Evolutionary conservation across 2,113 vertebrate species (phyloP).

Genomic region (Coptodon bakossiorum): DNA sequence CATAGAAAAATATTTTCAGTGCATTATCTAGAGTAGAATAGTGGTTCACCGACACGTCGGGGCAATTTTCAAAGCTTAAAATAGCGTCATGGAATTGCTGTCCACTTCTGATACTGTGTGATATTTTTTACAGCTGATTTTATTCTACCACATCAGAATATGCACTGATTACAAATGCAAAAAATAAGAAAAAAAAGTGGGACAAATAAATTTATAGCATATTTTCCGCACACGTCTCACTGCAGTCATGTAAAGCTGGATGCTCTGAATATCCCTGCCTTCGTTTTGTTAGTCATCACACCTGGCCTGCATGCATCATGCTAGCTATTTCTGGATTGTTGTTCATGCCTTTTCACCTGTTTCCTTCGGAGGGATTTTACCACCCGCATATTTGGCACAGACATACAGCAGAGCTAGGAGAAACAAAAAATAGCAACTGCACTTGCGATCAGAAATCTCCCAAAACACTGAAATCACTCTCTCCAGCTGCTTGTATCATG

Average conservation of each 20-base stretch:
- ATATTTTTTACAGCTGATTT: not conserved
- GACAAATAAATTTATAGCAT: not conserved
- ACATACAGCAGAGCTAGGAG: constrained; percentile 1
- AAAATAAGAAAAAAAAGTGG: not conserved
- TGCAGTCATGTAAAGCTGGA: constrained; percentile 6
- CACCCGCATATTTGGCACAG: constrained; percentile 1
- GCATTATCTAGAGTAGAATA: not conserved
- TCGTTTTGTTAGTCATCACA: constrained; percentile 56
- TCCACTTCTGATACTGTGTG: not conserved
- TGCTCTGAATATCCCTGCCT: constrained; percentile 22
- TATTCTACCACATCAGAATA: not conserved
- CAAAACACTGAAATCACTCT: constrained; percentile 36
- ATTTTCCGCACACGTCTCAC: not conserved
- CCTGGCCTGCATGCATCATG: constrained; percentile 48
- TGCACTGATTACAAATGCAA: not conserved
- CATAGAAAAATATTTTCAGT: not conserved
- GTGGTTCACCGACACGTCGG: not conserved
- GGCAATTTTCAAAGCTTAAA: not conserved
- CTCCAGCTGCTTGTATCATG: constrained; percentile 11
- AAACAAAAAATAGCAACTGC: not conserved
- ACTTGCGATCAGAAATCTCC: constrained; percentile 29
- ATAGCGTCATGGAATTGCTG: not conserved
- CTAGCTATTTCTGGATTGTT: constrained; percentile 49
- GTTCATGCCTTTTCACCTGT: constrained; percentile 33
- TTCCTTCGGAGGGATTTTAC: constrained; percentile 25